phyloP scores from a whole-genome alignment of 2,888 invertebrate genomes.

The Nipponacmea schrenckii region DNA sequence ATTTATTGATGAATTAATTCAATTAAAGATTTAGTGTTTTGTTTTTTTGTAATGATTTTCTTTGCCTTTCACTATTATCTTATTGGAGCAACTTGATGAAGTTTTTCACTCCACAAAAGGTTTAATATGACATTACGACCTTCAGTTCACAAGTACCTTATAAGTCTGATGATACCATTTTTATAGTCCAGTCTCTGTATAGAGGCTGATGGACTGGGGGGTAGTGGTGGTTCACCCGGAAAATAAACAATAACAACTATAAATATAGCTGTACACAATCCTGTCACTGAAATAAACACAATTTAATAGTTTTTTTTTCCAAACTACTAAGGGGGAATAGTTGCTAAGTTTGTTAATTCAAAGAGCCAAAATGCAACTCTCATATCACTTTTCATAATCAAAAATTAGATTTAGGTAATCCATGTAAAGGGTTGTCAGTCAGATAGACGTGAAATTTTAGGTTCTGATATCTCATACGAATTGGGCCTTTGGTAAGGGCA shows the following conservation, averaged over 20 bases:
- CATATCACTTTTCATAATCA: background rate
- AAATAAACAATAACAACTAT: conserved; percentile 51
- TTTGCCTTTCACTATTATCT: no score
- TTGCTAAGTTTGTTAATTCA: background rate
- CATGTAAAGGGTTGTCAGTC: no score
- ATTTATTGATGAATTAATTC: no score
- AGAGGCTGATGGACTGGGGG: conserved; percentile 55
- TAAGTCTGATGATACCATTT: conserved; percentile 38
- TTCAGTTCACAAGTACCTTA: conserved; percentile 28
- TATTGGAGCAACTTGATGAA: no score
- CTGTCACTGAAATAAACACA: conserved; percentile 32
- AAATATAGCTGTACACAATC: conserved; percentile 33
- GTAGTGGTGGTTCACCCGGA: conserved; percentile 49
- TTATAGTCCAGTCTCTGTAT: conserved; percentile 43
- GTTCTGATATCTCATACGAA: background rate
- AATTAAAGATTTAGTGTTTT: no score
- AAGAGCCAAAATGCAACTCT: background rate
- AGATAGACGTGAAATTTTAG: background rate
- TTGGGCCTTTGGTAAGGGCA: no score
- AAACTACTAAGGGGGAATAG: background rate
- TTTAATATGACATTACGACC: background rate
- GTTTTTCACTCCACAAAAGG: background rate
- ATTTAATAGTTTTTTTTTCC: background rate
- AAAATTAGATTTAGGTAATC: no score
- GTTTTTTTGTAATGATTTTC: no score